Base-by-base conservation (phyloP, 2,797 vertebrate genomes). In the Megalops cyprinoides region DNA sequence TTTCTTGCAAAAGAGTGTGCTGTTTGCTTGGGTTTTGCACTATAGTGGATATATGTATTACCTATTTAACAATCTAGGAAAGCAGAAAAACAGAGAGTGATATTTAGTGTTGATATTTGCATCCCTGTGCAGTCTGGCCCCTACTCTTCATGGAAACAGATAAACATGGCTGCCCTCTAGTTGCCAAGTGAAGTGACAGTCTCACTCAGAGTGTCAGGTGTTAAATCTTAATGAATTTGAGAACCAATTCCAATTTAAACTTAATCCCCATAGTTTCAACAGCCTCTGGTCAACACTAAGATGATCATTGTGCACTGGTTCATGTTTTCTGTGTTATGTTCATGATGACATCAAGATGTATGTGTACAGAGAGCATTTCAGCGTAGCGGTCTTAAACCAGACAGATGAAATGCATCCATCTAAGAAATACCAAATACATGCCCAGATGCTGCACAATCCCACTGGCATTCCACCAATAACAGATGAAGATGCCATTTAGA, bases 121-220 rank as follows among this genome's bases (percentile, higher is more conserved):
- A 20, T 4, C 15, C 20, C 9, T 25, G 14, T 12, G 44, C 25
- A 37, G 23, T 46, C 76, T 18, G 28, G n/a, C 55, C 49, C 44
- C 65, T 75, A 73, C 83, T 81, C 58, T 80, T 46, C 69, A 15
- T 73, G 25, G 78, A 74, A 80, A 85, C 79, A 86, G 83, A 88
- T 78, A 88, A 90, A 85, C 91, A 89, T 90, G 91, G 88, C 89
- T 92, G 91, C 92, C 93, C 91, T 92, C 90, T 92, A 92, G 93
- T 93, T 92, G 92, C 85, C 89, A 87, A 87, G 86, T 83, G 89
- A 85, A 87, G 80, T 88, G 84, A 88, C 88, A 92, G 81, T 78
- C 79, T 78, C 76, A 55, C 73, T 74, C 34, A 49, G 74, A 74
- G 56, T 81, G 79, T 81, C 65, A 77, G 76, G 71, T 34, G 82